Evolutionary conservation across 2,797 vertebrate species (phyloP), one percentile per base, ranked within the genome.

Genomic region (Nannoperca obscura): DNA sequence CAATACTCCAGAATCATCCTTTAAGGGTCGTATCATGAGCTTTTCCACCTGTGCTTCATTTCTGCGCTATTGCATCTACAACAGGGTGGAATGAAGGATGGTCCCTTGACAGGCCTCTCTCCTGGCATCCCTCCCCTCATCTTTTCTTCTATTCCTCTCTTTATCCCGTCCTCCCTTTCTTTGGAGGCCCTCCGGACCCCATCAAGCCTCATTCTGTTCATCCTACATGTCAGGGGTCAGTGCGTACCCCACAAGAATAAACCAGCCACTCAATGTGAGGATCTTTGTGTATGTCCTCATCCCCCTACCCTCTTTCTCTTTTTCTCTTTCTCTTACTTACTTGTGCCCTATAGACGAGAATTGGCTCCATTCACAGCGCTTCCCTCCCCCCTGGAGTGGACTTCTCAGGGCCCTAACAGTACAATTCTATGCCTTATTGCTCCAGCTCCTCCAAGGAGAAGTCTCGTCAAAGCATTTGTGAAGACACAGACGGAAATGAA

Each of bases 161-260:
- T 90, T 92, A 90, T 91, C 55, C 83, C 46, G 27, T 80, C 77
- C 83, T 81, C 76, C 72, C 71, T 78, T 89, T 86, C 80, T 87
- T 59, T 20, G 59, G 89, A 91, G 89, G 83, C 84, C 86, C 85
- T 90, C 87, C 6, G 75, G 86, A 91, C 86, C 86, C 90, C 88
- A 90, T 91, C 89, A 78, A 88, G 83, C 54, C 84, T 87, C 82
- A 87, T 88, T 91, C 91, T 92, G 89, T 93, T 94, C 90, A 88
- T 84, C 88, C 88, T 87, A 84, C 86, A 91, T 91, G 90, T 88
- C 91, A 92, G 88, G 89, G 91, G 92, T 94, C 91, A 93, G 82
- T 30, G 84, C 77, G 60, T 86, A 89, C 85, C 87, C 87, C 80
- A 83, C 82, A 90, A 91, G 92, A 94, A 94, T 90, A 87, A 92